Evolutionary conservation across 2,888 invertebrate genomes (phyloP).

Genomic region (Hartigia nigra): DNA sequence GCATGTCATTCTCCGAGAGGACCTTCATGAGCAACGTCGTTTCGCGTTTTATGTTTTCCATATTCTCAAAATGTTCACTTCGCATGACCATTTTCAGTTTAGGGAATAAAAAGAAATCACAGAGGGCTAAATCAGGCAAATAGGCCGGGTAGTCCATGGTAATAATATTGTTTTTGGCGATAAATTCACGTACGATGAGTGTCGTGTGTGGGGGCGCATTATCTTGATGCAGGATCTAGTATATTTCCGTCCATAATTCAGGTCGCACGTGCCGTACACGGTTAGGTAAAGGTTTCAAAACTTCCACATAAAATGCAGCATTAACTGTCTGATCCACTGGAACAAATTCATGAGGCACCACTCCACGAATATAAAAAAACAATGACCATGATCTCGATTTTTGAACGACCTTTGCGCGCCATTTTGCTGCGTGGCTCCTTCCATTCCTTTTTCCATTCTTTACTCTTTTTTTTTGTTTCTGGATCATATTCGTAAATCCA

Average conservation of each 20-base stretch:
- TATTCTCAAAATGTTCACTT: conserved; percentile 11
- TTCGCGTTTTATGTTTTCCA: conserved; percentile 2
- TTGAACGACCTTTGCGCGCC: conserved; percentile 28
- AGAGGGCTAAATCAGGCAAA: conserved; percentile 2
- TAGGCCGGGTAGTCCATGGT: too few relatives aligned
- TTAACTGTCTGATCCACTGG: conserved; percentile 30
- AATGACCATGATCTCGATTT: conserved; percentile 25
- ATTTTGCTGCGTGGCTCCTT: conserved; percentile 25
- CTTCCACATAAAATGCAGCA: conserved; percentile 16
- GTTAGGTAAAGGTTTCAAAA: conserved; percentile 12
- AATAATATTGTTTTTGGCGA: conserved; percentile 13
- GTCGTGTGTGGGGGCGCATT: conserved; percentile 19
- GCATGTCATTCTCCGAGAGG: conserved; percentile 8
- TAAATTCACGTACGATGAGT: conserved; percentile 21
- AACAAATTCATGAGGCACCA: conserved; percentile 31
- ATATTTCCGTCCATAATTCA: neutral
- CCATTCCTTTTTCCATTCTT: conserved; percentile 30
- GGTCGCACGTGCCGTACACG: conserved; percentile 16
- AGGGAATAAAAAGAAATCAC: conserved; percentile 19
- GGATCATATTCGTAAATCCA: conserved; percentile 34
- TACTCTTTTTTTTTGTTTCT: conserved; percentile 34
- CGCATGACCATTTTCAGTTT: conserved; percentile 22
- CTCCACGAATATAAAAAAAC: conserved; percentile 27
- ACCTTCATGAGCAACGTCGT: conserved; percentile 12
- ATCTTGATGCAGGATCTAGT: conserved; percentile 14